Conservation (phyloP, 2,888 invertebrate species). For the Scelioninae gen. 1 region DNA sequence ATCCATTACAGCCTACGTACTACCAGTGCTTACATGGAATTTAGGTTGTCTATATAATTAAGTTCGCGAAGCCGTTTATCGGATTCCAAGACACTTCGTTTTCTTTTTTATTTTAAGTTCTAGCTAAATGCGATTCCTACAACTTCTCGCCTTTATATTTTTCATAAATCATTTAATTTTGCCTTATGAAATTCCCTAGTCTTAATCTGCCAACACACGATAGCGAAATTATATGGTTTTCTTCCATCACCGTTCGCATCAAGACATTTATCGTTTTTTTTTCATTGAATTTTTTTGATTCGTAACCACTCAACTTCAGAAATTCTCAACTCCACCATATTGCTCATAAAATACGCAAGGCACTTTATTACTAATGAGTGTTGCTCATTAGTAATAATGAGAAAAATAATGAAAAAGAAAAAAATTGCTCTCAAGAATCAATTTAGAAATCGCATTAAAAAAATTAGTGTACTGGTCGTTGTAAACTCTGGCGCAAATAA, state of each 20-base stretch:
- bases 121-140: slow-evolving; percentile 30
- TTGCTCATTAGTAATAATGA: too few species aligned
- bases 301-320: too few species aligned
- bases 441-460: slow-evolving; percentile 17
- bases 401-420: too few species aligned
- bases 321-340: not conserved
- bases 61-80: slow-evolving; percentile 53
- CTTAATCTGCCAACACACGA: not conserved
- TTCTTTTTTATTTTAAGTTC: slow-evolving; percentile 15
- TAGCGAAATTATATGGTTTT: not conserved
- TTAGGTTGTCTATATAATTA: slow-evolving; percentile 58
- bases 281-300: too few species aligned
- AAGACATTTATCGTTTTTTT: too few species aligned
- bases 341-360: not conserved
- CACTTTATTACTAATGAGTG: not conserved
- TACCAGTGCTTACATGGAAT: slow-evolving; percentile 40
- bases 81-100: slow-evolving; percentile 41
- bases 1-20: slow-evolving; percentile 8
- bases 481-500: not conserved
- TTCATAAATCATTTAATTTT: slow-evolving; percentile 27
- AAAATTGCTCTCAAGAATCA: not conserved
- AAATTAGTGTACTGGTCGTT: slow-evolving; percentile 9
- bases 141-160: slow-evolving; percentile 15
- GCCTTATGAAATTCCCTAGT: slow-evolving; percentile 30
- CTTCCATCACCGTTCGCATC: not conserved